Evolutionary conservation across 2,797 vertebrate species (phyloP).

Genomic region (Eulemur albifrons): DNA sequence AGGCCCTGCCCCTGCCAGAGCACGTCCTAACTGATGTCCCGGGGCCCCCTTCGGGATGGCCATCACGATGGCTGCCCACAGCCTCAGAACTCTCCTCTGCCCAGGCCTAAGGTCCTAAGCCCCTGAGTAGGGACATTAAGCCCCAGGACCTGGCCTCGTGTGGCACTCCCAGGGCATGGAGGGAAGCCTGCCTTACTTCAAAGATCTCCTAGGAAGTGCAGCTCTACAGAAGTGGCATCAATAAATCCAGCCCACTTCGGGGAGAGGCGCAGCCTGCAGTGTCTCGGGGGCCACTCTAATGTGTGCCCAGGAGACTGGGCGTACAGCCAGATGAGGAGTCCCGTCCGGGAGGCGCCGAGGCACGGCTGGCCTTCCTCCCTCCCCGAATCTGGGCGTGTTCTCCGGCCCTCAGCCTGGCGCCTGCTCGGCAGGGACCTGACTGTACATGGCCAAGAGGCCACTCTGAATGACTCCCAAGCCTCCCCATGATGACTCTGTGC

Average conservation of each 20-base stretch:
- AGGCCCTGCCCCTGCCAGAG: neutral
- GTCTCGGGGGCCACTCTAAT: neutral
- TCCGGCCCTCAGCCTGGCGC: neutral
- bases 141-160: neutral
- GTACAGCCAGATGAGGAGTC: neutral
- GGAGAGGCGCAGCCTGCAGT: neutral
- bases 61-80: rapidly evolving
- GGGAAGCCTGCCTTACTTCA: neutral
- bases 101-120: neutral
- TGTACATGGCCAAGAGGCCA: neutral
- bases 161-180: neutral
- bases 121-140: neutral
- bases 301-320: neutral
- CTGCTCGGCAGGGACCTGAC: neutral
- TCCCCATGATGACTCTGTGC: neutral
- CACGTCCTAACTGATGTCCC: neutral
- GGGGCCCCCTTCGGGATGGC: neutral
- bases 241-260: neutral
- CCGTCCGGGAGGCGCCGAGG: neutral
- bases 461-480: neutral
- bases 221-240: neutral
- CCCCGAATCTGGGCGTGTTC: neutral
- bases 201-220: neutral
- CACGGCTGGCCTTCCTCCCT: neutral
- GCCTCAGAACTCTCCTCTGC: neutral